Percentiles rank a stretch among this genome's conserved stretches.
These are phyloP conservation scores for Helogale parvula DNA, from an alignment of 2,113 vertebrate species.

Conservation along the genomic window DNA sequence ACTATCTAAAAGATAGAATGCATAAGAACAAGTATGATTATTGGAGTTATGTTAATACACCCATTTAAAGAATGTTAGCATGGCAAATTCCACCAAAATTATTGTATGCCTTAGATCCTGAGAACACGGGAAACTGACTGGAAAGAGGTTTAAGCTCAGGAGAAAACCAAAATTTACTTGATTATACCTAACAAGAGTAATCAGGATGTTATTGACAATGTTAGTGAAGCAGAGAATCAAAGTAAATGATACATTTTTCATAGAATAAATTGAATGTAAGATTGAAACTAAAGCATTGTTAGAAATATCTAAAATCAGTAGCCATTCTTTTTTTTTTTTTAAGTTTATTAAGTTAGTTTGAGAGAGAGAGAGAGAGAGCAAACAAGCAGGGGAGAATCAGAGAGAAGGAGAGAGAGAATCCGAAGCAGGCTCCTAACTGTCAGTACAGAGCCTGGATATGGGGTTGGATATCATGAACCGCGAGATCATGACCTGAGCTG, in stretches of 20 bases:
- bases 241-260: background rate
- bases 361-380: too few relatives aligned
- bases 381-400: too few relatives aligned
- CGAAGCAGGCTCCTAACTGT: too few relatives aligned
- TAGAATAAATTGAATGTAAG: background rate
- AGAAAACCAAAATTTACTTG: background rate
- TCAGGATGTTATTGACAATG: background rate
- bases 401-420: too few relatives aligned
- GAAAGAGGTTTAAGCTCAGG: background rate
- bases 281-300: background rate
- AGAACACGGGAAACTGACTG: background rate
- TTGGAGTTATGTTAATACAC: background rate
- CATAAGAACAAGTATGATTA: background rate
- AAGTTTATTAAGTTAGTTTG: too few relatives aligned
- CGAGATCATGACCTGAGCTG: too few relatives aligned
- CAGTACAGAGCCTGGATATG: too few relatives aligned
- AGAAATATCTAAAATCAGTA: background rate
- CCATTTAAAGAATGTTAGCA: background rate
- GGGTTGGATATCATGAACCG: too few relatives aligned
- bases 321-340: background rate
- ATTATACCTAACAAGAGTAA: background rate
- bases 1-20: background rate
- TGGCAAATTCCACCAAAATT: background rate
- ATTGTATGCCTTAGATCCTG: background rate
- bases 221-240: background rate